Conservation (phyloP, 2,113 vertebrate genomes). For the Pedetes capensis region DNA sequence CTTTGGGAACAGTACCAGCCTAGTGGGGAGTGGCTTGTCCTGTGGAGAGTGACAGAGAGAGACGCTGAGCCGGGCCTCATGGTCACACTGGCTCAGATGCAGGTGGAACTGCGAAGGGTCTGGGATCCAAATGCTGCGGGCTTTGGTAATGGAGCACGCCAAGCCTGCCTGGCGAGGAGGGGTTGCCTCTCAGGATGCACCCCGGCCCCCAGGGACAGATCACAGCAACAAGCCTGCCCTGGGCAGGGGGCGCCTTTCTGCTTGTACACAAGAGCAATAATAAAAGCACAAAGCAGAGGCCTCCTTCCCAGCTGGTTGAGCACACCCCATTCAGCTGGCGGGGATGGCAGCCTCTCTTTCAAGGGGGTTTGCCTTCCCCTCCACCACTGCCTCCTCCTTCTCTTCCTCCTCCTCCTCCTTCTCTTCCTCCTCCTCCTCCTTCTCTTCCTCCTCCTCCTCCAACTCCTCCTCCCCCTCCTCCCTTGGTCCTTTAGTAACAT, state of each 20-base stretch:
- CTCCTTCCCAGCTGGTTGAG: slow-evolving; percentile 39
- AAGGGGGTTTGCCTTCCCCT: no score
- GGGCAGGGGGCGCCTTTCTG: slow-evolving; percentile 11
- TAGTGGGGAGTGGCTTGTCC: background rate
- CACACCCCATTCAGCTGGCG: slow-evolving; percentile 45
- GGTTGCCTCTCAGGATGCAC: background rate
- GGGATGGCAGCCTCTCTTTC: slow-evolving; percentile 39
- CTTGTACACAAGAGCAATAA: slow-evolving; percentile 26
- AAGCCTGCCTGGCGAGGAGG: background rate
- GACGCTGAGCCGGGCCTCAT: background rate
- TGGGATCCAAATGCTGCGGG: background rate
- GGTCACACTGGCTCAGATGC: background rate
- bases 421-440: background rate
- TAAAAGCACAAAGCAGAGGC: slow-evolving; percentile 26
- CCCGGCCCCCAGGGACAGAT: slow-evolving; percentile 21
- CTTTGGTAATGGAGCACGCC: background rate
- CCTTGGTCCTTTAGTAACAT: slow-evolving; percentile 54
- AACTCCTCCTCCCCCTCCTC: background rate
- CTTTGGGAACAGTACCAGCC: rapidly evolving
- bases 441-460: background rate
- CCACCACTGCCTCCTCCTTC: background rate
- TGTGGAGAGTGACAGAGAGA: rapidly evolving
- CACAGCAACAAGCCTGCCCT: slow-evolving; percentile 9
- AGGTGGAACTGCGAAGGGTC: background rate
- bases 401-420: background rate